These are phyloP conservation scores for Etheostoma nigrum DNA, from an alignment of 2,797 vertebrate genomes.

Conservation along the genomic window DNA sequence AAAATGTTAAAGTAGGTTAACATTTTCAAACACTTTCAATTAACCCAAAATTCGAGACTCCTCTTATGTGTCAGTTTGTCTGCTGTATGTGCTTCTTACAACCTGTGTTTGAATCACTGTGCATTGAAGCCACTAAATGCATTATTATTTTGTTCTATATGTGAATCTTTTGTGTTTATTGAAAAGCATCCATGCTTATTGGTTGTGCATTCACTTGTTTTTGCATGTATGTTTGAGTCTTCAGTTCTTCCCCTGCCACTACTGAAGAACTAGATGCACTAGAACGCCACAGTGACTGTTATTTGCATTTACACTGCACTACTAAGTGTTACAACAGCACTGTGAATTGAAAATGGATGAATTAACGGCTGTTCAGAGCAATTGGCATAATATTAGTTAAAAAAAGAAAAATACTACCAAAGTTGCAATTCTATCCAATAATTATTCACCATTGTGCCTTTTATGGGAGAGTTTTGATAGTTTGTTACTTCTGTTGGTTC, in stretches of 20 bases:
- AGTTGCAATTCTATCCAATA: background rate
- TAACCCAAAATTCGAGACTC: background rate
- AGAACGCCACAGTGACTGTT: slow-evolving; percentile 52
- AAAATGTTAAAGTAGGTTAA: background rate
- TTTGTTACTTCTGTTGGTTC: slow-evolving; percentile 4
- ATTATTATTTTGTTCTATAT: slow-evolving; percentile 23
- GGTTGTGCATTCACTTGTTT: background rate
- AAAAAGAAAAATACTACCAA: background rate
- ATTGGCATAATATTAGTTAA: background rate
- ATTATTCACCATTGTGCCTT: slow-evolving; percentile 10
- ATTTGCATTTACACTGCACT: slow-evolving; percentile 11
- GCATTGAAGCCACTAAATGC: slow-evolving; percentile 24
- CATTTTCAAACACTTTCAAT: slow-evolving; percentile 10
- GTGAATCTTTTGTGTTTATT: slow-evolving; percentile 35
- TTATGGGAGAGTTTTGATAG: background rate
- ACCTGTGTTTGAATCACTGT: slow-evolving; percentile 4
- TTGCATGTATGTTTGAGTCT: slow-evolving; percentile 22
- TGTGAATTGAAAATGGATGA: slow-evolving; percentile 9
- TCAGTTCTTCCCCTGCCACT: slow-evolving; percentile 38
- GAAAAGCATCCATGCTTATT: slow-evolving; percentile 1
- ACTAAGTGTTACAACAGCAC: slow-evolving; percentile 25
- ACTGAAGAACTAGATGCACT: slow-evolving; percentile 46
- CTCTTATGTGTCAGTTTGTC: slow-evolving; percentile 19
- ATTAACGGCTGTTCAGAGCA: slow-evolving; percentile 3
- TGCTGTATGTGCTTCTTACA: slow-evolving; percentile 24